Base-by-base conservation (phyloP, 1,140 invertebrate species). In the Thaumetopoea pityocampa region DNA sequence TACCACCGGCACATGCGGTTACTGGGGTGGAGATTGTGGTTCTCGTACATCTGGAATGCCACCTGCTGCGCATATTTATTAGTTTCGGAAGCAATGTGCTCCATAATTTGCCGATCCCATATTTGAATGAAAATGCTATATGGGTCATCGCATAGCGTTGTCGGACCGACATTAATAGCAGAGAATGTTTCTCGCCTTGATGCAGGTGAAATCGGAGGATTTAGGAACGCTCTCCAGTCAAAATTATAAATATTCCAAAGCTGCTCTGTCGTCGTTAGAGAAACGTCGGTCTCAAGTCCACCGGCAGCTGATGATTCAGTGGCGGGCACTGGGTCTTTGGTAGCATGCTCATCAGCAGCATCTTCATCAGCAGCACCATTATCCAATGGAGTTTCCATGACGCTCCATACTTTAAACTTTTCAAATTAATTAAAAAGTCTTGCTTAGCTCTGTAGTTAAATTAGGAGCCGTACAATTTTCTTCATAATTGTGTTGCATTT, bases 61-160 rank as follows among this genome's bases (percentile, higher is more conserved):
- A 38, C 2, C 19, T 37, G 32, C 9, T 43, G 23, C 5, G 43
- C 43, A 30, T 47, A 46, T 7, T 6, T 41, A 29, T 52, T 52
- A 2, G 48, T 51, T 23, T 51, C 40, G n/a, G 1, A 8, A 5
- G 19, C 34, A 23, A 51, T 51, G 7, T 26, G 10, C 16, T 51
- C 48, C 28, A 51, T 28, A 11, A 38, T 28, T 15, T 30, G 11
- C 5, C 27, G 42, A 35, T 46, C 43, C 42, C 49, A 51, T 35
- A 51, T 46, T 5, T 7, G 7, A 20, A 18, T 30, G 22, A 51
- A 46, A 5, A 20, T 16, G 3, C 37, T 42, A 37, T 46, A 51
- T 12, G 29, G 42, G 9, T 26, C 19, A 5, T n/a, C 20, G 16
- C 10, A 24, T 5, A 24, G n/a, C 15, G 12, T 8, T 4, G 36